Base-by-base conservation (phyloP, 2,797 vertebrate genomes). In the Eidolon dupreanum region DNA sequence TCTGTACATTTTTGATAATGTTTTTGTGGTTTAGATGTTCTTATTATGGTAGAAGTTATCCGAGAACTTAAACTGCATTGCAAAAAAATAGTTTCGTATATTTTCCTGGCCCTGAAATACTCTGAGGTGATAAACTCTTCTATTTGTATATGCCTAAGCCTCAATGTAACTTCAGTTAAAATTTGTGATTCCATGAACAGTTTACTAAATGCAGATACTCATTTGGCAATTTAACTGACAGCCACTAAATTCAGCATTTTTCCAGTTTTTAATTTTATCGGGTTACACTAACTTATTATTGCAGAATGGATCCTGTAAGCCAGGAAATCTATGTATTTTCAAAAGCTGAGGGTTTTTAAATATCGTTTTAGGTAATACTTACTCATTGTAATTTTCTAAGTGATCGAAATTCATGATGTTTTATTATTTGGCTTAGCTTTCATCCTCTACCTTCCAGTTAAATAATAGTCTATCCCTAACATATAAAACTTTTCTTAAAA, bases 241-340 rank as follows among this genome's bases (percentile, higher is more conserved):
- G 41, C 46, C 59, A 33, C 10, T 53, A 38, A 94, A 0, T 82
- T 97, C 53, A 0, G 0, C 74, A 2, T 79, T 77, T 66, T 84
- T 46, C 85, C 63, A 53, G 49, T 84, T 94, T 17, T 4, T 85
- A 79, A 86, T 96, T 93, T 91, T 61, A 73, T 43, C 75, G 91
- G 88, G n/a, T 22, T 59, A 66, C 59, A 89, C 49, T 94, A 95
- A 73, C 71, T 96, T 71, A 70, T 6, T 5, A 24, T 70, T 97
- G 85, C 73, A 84, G 59, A 95, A 46, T 91, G 92, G 97, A 96
- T 93, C 95, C 86, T 92, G 55, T 86, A 94, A 97, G 95, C 97
- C 96, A 97, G 93, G 57, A 92, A 66, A 49, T 38, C 6, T 46
- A 9, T 22, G 10, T 46, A 38, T 93, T 90, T 82, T 94, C 65